Base-by-base conservation (phyloP, 2,113 vertebrate species). In the Burhinus oedicnemus region DNA sequence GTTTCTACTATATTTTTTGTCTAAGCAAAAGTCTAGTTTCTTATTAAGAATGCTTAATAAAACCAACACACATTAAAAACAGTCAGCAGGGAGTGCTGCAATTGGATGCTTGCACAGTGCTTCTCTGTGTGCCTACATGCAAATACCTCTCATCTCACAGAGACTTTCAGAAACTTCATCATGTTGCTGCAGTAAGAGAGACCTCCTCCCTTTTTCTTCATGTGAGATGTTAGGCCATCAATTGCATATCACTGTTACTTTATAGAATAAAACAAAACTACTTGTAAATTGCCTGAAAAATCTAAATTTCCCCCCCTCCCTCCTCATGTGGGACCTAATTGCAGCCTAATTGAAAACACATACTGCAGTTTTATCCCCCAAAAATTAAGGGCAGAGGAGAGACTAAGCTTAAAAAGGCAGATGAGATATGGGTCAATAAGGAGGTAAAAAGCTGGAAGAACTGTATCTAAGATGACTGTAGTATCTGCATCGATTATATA, bases 41-140 rank as follows among this genome's bases (percentile, higher is more conserved):
- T 87, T 97, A 95, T 84, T 96, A 95, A 85, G 88, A 96, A 95
- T 72, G 70, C 96, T 98, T 98, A 97, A 96, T 97, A 97, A 97
- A 98, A 97, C 95, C 82, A 97, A 96, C 82, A 97, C 91, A 92
- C 88, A 85, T 42, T 95, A 96, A 92, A 96, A 97, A 89, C 95
- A 92, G 93, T 89, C 98, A 97, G 95, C 94, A 95, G 97, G 95
- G 92, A 98, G 92, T 74, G 91, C 40, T 94, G 78, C 88, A 96
- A 97, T 98, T 96, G 97, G 96, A 92, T 72, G 70, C 91, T 95
- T 96, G 87, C 90, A 57, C 60, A 52, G 83, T 76, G 40, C 93
- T 92, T 97, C 95, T 94, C 94, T 94, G 94, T 96, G 83, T 75
- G 97, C 71, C 92, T 83, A 75, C 32, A 90, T 69, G 58, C 85